phyloP scores from a whole-genome alignment of 2,113 vertebrate genomes.

The Lota lota region DNA sequence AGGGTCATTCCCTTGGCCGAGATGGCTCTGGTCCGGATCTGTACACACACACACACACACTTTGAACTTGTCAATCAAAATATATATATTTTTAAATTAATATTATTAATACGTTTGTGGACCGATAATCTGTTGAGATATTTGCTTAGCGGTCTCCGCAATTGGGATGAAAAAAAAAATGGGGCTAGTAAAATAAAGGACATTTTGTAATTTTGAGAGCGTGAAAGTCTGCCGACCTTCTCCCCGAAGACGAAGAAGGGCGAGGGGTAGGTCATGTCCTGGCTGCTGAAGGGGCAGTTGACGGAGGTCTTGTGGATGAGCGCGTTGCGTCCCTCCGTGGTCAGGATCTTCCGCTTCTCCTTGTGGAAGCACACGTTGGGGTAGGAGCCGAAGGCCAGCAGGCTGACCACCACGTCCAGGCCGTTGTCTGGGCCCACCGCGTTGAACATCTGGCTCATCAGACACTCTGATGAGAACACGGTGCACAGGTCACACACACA shows the following conservation, averaged over 20 bases:
- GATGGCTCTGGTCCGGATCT: constrained; percentile 88
- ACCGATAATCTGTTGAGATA: too few species aligned
- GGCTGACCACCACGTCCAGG: constrained; percentile 92
- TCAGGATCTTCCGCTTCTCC: constrained; percentile 94
- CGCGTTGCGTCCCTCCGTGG: constrained; percentile 92
- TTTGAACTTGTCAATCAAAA: too few species aligned
- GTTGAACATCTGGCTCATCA: constrained; percentile 89
- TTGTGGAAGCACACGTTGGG: constrained; percentile 98
- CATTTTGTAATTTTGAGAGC: too few species aligned
- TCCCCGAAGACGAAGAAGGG: constrained; percentile 96
- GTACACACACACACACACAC: not conserved
- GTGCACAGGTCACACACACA: not conserved
- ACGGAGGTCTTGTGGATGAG: constrained; percentile 97
- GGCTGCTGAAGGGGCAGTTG: constrained; percentile 94
- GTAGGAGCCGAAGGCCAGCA: constrained; percentile 90
- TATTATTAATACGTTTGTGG: too few species aligned
- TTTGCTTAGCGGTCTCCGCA: too few species aligned
- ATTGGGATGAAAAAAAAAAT: too few species aligned
- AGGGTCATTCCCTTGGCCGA: constrained; percentile 96
- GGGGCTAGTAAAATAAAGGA: too few species aligned
- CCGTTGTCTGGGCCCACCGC: constrained; percentile 89
- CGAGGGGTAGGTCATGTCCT: constrained; percentile 87
- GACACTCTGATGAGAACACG: constrained; percentile 73
- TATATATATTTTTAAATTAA: too few species aligned
- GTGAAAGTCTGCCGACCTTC: constrained; percentile 76